These are phyloP conservation scores for Thunnus albacares DNA, from an alignment of 2,797 vertebrate species.

Conservation along the genomic window DNA sequence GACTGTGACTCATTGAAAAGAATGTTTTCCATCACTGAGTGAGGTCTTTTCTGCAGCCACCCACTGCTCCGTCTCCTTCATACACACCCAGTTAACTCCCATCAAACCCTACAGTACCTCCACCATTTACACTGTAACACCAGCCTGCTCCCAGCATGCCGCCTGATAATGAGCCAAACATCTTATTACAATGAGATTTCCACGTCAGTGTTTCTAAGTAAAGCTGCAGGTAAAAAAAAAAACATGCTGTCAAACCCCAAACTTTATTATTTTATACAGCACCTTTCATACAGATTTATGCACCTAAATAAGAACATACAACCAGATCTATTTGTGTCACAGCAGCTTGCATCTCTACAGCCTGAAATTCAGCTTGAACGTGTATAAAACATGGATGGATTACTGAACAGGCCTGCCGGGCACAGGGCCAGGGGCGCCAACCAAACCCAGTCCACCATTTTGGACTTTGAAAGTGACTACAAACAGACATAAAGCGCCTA, in stretches of 20 bases:
- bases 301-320: too few species aligned
- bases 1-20: constrained; percentile 51
- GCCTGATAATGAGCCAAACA: not conserved
- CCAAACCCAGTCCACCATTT: too few species aligned
- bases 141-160: constrained; percentile 23
- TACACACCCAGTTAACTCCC: constrained; percentile 18
- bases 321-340: too few species aligned
- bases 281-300: not conserved
- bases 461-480: too few species aligned
- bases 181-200: not conserved
- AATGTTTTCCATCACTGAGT: constrained; percentile 61
- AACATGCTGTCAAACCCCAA: not conserved
- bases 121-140: not conserved
- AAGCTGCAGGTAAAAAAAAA: not conserved
- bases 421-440: too few species aligned
- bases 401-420: too few species aligned
- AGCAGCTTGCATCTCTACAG: too few species aligned
- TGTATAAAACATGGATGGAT: too few species aligned
- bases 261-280: not conserved
- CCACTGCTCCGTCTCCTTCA: constrained; percentile 10
- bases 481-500: not conserved
- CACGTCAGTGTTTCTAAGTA: too few species aligned
- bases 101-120: constrained; percentile 16
- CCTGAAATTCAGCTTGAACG: too few species aligned
- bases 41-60: constrained; percentile 52